phyloP scores from a whole-genome alignment of 2,113 vertebrate genomes.

The Albula goreensis region DNA sequence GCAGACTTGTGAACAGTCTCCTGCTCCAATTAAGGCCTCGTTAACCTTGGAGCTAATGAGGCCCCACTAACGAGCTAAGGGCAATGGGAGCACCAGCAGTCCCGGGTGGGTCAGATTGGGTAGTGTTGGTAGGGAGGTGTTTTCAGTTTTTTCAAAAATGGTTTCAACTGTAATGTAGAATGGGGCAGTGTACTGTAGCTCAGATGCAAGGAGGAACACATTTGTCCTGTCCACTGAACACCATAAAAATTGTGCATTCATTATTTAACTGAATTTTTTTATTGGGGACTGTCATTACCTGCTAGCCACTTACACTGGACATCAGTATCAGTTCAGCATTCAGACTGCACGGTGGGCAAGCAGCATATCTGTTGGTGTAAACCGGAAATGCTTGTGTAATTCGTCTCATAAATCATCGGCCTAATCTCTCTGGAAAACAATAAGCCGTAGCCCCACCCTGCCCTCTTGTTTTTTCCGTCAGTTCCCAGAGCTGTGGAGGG shows the following conservation, averaged over 20 bases:
- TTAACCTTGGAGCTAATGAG: constrained; percentile 34
- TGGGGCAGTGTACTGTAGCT: not conserved
- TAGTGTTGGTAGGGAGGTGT: not conserved
- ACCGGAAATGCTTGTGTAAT: not conserved
- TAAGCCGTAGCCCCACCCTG: not conserved
- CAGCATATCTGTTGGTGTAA: not conserved
- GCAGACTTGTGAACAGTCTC: not conserved
- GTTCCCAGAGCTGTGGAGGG: not conserved
- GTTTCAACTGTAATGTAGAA: not conserved
- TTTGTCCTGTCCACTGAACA: not conserved
- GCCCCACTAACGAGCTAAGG: constrained; percentile 15
- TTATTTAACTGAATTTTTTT: not conserved
- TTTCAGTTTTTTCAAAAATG: not conserved
- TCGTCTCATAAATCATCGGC: not conserved
- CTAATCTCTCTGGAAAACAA: not conserved
- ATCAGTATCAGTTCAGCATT: not conserved
- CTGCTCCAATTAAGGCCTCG: constrained; percentile 13
- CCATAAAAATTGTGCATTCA: too few relatives aligned
- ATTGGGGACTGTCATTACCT: not conserved
- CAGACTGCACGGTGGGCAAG: not conserved
- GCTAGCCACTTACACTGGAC: not conserved
- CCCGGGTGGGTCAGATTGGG: not conserved
- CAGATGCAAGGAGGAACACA: not conserved
- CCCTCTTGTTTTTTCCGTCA: not conserved
- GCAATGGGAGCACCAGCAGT: not conserved